These are phyloP conservation scores for Pantala flavescens DNA, from an alignment of 1,140 invertebrate species.

Conservation along the genomic window DNA sequence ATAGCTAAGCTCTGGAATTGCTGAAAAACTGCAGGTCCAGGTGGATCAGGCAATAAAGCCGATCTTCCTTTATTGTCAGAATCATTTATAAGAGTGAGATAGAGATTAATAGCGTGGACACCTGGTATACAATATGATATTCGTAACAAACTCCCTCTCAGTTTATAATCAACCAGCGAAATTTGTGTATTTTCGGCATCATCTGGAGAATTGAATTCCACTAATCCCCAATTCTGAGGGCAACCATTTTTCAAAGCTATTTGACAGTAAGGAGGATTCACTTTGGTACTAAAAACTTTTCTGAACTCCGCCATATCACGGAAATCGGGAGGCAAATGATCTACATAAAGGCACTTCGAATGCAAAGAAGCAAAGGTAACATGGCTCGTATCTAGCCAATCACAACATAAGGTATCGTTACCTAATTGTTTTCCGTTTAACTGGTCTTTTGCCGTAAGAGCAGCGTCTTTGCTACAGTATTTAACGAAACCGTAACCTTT, in stretches of 20 bases:
- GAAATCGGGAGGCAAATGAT: slow-evolving; percentile 43
- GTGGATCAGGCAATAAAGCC: slow-evolving; percentile 38
- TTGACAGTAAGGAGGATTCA: slow-evolving; percentile 49
- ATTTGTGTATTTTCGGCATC: slow-evolving; percentile 42
- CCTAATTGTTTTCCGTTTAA: slow-evolving; percentile 39
- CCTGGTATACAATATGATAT: slow-evolving; percentile 48
- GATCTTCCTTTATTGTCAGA: slow-evolving; percentile 35
- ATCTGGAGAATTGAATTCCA: slow-evolving; percentile 41
- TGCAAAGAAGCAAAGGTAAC: slow-evolving; percentile 40
- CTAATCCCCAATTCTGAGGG: slow-evolving; percentile 46
- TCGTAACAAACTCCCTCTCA: slow-evolving; percentile 37
- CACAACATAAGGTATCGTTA: slow-evolving; percentile 38
- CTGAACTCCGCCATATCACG: slow-evolving; percentile 43
- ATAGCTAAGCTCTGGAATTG: slow-evolving; percentile 39
- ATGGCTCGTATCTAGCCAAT: slow-evolving; percentile 41
- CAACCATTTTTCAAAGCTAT: slow-evolving; percentile 45
- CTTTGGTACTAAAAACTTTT: slow-evolving; percentile 40
- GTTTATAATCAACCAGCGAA: slow-evolving; percentile 33
- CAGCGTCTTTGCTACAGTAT: slow-evolving; percentile 40
- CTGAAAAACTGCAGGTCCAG: slow-evolving; percentile 36
- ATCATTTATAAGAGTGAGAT: slow-evolving; percentile 40
- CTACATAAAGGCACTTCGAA: slow-evolving; percentile 44
- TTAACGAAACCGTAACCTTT: slow-evolving; percentile 51
- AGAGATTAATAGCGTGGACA: slow-evolving; percentile 44
- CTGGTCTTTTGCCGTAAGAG: slow-evolving; percentile 36